Evolutionary conservation across 2,113 vertebrate genomes (phyloP).

Genomic region (Pica pica): DNA sequence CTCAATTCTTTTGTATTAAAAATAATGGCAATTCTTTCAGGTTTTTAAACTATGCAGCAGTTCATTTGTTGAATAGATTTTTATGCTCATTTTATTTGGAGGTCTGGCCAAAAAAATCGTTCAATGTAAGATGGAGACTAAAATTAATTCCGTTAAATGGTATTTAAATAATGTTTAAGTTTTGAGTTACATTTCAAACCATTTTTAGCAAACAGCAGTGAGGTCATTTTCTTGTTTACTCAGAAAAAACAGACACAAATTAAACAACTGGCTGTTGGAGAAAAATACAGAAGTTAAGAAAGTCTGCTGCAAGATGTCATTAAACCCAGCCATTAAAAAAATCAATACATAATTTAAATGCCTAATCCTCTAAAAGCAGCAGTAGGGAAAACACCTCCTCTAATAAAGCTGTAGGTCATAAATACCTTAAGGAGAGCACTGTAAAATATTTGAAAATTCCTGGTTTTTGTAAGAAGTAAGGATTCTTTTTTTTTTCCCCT

Average conservation of each 20-base stretch:
- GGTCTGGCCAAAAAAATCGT: not conserved
- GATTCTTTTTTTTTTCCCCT: not conserved
- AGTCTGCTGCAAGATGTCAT: not conserved
- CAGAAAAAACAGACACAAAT: not conserved
- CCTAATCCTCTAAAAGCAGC: not conserved
- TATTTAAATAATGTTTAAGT: not conserved
- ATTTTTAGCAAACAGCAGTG: not conserved
- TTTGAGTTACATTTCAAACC: not conserved
- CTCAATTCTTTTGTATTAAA: not conserved
- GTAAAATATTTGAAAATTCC: not conserved
- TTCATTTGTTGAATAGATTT: not conserved
- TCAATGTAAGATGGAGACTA: not conserved
- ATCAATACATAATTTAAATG: not conserved
- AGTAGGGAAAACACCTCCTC: not conserved
- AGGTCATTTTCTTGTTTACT: not conserved
- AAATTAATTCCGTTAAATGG: not conserved
- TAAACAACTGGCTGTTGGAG: not conserved
- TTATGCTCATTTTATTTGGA: not conserved
- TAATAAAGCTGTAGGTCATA: not conserved
- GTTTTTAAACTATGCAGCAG: not conserved
- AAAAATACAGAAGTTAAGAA: not conserved
- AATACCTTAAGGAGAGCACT: not conserved
- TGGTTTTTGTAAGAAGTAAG: not conserved
- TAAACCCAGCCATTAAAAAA: not conserved
- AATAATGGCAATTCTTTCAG: not conserved